These are phyloP conservation scores for Syngnathus acus DNA, from an alignment of 2,797 vertebrate species.

Conservation along the genomic window DNA sequence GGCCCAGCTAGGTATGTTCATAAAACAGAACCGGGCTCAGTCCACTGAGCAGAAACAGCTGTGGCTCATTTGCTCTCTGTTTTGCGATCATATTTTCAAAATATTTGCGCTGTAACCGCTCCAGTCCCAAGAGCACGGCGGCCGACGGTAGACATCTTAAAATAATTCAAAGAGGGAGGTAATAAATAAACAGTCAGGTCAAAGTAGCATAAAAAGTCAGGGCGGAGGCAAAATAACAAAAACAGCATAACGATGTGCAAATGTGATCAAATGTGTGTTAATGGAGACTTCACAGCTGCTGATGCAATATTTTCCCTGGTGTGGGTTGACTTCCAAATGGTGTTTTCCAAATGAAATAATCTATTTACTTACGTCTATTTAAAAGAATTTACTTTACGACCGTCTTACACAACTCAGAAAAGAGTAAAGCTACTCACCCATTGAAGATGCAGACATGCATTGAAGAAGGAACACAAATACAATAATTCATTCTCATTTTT, in stretches of 20 bases:
- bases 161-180: not conserved
- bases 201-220: not conserved
- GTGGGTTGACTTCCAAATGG: not conserved
- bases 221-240: not conserved
- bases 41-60: constrained; percentile 58
- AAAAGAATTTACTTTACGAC: too few relatives aligned
- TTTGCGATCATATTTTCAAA: constrained; percentile 35
- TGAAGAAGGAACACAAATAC: too few relatives aligned
- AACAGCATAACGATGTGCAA: not conserved
- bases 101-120: constrained; percentile 18
- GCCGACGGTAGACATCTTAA: not conserved
- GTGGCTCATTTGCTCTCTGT: constrained; percentile 44
- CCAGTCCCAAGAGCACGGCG: not conserved
- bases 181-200: not conserved
- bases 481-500: too few relatives aligned
- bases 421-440: too few relatives aligned
- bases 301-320: not conserved
- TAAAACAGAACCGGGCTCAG: constrained; percentile 34
- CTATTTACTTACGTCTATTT: not conserved
- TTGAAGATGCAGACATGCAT: too few relatives aligned
- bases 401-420: too few relatives aligned
- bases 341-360: not conserved
- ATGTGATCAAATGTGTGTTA: not conserved
- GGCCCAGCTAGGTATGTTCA: constrained; percentile 44
- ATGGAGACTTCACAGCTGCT: not conserved